Percentiles rank a stretch among this genome's conserved stretches.
These are phyloP conservation scores for Psilopogon haemacephalus DNA, from an alignment of 2,113 vertebrate species.

Conservation along the genomic window DNA sequence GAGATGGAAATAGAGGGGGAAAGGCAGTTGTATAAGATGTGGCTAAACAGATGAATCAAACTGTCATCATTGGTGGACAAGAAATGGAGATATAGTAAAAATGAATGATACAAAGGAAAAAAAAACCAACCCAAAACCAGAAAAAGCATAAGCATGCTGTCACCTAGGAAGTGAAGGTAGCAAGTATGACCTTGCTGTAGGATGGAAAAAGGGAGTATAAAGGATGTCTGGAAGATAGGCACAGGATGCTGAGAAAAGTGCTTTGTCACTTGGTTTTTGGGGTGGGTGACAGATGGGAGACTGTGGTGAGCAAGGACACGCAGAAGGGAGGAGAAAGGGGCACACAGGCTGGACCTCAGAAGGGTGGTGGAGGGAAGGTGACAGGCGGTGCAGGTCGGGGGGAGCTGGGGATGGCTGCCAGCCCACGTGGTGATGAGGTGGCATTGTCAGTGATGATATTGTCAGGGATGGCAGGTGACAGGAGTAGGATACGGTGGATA, in stretches of 20 bases:
- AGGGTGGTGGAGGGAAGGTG: background rate
- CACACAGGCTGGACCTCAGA: background rate
- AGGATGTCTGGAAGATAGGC: background rate
- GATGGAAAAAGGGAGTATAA: background rate
- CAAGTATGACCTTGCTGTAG: background rate
- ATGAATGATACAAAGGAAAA: background rate
- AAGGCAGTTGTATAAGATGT: background rate
- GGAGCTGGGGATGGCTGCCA: background rate
- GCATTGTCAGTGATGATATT: background rate
- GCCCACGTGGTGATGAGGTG: background rate
- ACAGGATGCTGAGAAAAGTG: background rate
- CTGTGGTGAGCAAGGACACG: background rate
- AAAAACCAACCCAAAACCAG: background rate
- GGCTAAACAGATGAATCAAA: background rate
- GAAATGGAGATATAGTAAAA: background rate
- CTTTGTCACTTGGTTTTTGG: background rate
- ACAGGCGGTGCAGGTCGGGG: background rate
- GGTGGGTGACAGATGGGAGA: conserved; percentile 7
- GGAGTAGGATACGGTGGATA: background rate
- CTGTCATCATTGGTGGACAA: background rate
- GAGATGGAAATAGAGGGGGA: background rate
- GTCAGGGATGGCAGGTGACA: background rate
- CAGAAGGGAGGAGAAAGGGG: background rate
- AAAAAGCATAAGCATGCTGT: background rate
- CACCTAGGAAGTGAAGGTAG: background rate